Base-by-base conservation (phyloP, 2,888 invertebrate species). In the Erannis defoliaria region DNA sequence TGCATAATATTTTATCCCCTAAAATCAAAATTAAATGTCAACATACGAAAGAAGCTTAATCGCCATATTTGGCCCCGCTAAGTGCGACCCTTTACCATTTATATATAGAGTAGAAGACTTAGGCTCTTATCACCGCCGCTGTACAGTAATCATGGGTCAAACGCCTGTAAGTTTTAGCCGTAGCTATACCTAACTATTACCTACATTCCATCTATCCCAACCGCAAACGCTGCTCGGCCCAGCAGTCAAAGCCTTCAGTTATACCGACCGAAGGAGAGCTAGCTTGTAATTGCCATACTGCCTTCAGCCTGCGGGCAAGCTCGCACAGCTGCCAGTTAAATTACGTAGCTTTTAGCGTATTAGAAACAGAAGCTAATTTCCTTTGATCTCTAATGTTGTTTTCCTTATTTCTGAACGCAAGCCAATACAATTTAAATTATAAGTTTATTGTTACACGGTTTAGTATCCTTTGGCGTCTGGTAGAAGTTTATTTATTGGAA, bases 201-300 rank as follows among this genome's bases (percentile, higher is more conserved):
- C n/a, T n/a, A n/a, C n/a, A n/a, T n/a, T n/a, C n/a, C n/a, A n/a
- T n/a, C n/a, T n/a, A n/a, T n/a, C n/a, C n/a, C n/a, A n/a, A n/a
- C n/a, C n/a, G n/a, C n/a, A n/a, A n/a, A 1, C 31, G 31, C n/a
- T 5, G 6, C 14, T 16, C 14, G 37, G n/a, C 16, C 37, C 37
- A 16, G 37, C 8, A 37, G 37, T 12, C 8, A 33, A 2, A 12
- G 16, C 14, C 16, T 14, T 16, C 37, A 16, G 43, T 60, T 40
- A 29, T 40, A 59, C 42, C 53, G 21, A 48, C 40, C 16, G 35
- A 45, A 29, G 50, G 50, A 61, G 37, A 50, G 45, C 26, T 33
- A 51, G 33, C 46, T 33, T 42, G 42, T 53, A 56, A 62, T 62
- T 56, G 56, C 51, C 5, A 45, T 53, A 19, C 62, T 56, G 26